A percentile compares a stretch with the other conserved stretches of the same genome.
Conservation (phyloP, 2,113 vertebrate species). For the Strix aluco region DNA sequence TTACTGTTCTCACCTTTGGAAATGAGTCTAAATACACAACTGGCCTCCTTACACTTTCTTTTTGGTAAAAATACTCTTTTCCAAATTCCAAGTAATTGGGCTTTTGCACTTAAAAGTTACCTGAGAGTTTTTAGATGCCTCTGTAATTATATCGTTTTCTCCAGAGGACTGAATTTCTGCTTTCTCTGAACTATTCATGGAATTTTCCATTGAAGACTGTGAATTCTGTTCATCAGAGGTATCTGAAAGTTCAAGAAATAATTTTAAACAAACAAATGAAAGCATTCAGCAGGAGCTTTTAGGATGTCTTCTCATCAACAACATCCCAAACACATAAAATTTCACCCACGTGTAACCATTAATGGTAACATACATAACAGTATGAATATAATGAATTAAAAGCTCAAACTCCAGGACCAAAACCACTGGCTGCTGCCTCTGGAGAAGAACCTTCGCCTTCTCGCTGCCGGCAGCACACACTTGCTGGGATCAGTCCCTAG, state of each 20-base stretch:
- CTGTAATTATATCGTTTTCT: conserved; percentile 82
- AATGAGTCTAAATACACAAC: not conserved
- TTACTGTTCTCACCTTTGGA: not conserved
- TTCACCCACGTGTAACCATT: not conserved
- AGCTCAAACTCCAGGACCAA: not conserved
- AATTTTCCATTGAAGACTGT: conserved; percentile 84
- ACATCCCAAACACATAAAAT: not conserved
- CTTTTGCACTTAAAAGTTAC: conserved; percentile 69
- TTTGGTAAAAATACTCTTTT: not conserved
- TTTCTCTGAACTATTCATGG: conserved; percentile 86
- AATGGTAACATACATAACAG: not conserved
- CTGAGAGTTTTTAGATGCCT: conserved; percentile 90
- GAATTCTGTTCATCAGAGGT: conserved; percentile 81
- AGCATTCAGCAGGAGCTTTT: not conserved
- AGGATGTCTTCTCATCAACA: not conserved
- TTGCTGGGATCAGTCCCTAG: conserved; percentile 26
- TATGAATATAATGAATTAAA: not conserved
- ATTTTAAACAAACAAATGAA: not conserved
- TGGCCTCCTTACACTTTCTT: not conserved
- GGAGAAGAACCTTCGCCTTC: not conserved
- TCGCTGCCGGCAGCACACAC: rapidly evolving
- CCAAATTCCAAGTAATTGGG: not conserved
- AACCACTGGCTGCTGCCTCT: not conserved
- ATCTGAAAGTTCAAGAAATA: conserved; percentile 59
- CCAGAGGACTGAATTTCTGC: conserved; percentile 83